phyloP scores from a whole-genome alignment of 2,797 vertebrate genomes.

The Chromobotia macracanthus region DNA sequence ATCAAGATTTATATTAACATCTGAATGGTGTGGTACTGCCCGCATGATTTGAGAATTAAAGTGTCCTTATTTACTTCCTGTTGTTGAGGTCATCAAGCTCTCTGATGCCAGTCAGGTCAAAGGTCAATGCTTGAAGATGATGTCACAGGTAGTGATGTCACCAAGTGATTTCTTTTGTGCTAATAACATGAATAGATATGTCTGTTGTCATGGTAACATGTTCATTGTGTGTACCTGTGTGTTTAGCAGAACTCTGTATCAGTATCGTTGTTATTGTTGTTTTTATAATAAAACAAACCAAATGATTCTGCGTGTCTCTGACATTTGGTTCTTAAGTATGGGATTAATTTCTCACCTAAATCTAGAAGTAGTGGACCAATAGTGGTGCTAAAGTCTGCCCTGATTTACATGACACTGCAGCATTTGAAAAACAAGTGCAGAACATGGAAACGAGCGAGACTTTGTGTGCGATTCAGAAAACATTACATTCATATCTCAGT shows the following conservation, averaged over 20 bases:
- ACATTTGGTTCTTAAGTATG: not conserved
- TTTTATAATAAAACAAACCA: conserved; percentile 67
- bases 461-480: too few species aligned
- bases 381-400: too few species aligned
- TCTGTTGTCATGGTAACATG: conserved; percentile 16
- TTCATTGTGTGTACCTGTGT: conserved; percentile 27
- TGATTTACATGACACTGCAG: too few species aligned
- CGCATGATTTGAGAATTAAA: conserved; percentile 31
- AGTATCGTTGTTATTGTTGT: conserved; percentile 61
- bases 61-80: conserved; percentile 36
- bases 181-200: not conserved
- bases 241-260: conserved; percentile 57
- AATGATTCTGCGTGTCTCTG: conserved; percentile 35
- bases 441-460: too few species aligned
- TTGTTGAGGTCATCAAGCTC: conserved; percentile 8
- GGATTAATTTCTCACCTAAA: too few species aligned
- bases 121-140: conserved; percentile 41
- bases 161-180: not conserved
- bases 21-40: conserved; percentile 19
- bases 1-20: not conserved
- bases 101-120: conserved; percentile 17
- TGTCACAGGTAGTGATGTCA: conserved; percentile 16
- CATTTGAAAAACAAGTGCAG: too few species aligned
- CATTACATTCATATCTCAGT: too few species aligned
- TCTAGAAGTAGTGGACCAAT: too few species aligned